Percentiles rank a stretch among this genome's conserved stretches.
Evolutionary conservation across 1,140 invertebrate genomes (phyloP).

Genomic region (Drosophila pseudoananassae): DNA sequence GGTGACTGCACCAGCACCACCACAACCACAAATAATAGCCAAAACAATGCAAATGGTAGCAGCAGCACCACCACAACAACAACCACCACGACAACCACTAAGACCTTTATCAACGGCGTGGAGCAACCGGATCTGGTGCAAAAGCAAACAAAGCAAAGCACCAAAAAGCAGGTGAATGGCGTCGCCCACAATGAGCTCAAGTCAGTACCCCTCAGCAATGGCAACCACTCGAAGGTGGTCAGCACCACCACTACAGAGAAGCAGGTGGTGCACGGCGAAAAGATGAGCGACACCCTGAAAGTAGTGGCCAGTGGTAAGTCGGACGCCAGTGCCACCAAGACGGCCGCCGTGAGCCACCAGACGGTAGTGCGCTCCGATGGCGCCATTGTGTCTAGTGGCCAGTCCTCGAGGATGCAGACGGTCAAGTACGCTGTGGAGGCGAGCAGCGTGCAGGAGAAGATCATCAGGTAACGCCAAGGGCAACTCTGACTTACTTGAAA

Average conservation of each 20-base stretch:
- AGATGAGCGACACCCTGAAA: slow-evolving; percentile 44
- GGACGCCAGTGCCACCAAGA: slow-evolving; percentile 57
- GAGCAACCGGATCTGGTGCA: slow-evolving; percentile 10
- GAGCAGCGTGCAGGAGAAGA: slow-evolving; percentile 76
- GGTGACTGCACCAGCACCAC: slow-evolving; percentile 50
- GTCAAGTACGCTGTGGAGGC: slow-evolving; percentile 79
- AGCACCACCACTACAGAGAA: slow-evolving; percentile 31
- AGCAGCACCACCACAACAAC: slow-evolving; percentile 19
- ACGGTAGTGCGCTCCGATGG: slow-evolving; percentile 63
- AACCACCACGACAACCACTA: slow-evolving; percentile 35
- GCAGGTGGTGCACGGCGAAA: slow-evolving; percentile 35
- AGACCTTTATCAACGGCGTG: slow-evolving; percentile 44
- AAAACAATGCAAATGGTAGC: slow-evolving; percentile 3
- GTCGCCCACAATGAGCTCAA: slow-evolving; percentile 22
- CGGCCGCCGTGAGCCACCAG: slow-evolving; percentile 42
- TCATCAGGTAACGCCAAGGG: slow-evolving; percentile 68
- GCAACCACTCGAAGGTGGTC: slow-evolving; percentile 15
- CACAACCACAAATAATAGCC: slow-evolving; percentile 3
- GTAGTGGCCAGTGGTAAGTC: slow-evolving; percentile 53
- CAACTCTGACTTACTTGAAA: not conserved
- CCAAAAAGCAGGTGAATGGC: slow-evolving; percentile 45
- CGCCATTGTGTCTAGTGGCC: slow-evolving; percentile 59
- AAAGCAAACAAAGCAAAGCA: not conserved
- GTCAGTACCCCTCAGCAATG: slow-evolving; percentile 29
- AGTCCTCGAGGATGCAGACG: slow-evolving; percentile 49